Evolutionary conservation across 2,113 vertebrate genomes (phyloP).

Genomic region (Festucalex cinctus): DNA sequence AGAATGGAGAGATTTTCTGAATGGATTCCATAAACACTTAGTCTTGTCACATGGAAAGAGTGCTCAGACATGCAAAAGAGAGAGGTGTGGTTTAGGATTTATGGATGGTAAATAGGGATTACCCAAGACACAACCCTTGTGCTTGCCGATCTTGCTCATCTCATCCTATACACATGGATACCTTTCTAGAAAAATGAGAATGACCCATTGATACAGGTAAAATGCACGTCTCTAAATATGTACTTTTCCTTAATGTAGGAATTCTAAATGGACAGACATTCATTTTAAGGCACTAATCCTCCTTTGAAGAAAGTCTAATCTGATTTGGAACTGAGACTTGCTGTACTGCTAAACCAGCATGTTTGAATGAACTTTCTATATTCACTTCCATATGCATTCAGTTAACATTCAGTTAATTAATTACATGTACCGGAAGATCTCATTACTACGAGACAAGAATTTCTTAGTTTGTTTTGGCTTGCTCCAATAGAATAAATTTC

Average conservation of each 20-base stretch:
- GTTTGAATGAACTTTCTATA: slow-evolving; percentile 14
- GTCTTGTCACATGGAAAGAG: slow-evolving; percentile 2
- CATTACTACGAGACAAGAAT: too few species aligned
- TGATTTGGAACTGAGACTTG: slow-evolving; percentile 46
- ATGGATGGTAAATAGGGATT: slow-evolving; percentile 61
- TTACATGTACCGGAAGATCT: too few species aligned
- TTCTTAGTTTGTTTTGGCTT: neutral
- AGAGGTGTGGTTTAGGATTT: slow-evolving; percentile 38
- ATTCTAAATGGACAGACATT: slow-evolving; percentile 1
- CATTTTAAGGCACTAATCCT: slow-evolving; percentile 52
- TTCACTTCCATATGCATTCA: neutral
- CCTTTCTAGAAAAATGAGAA: slow-evolving; percentile 26
- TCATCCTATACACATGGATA: slow-evolving; percentile 7
- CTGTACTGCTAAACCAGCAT: slow-evolving; percentile 24
- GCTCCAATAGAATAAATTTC: neutral
- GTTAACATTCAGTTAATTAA: neutral
- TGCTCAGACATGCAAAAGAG: slow-evolving; percentile 45
- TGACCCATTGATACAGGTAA: slow-evolving; percentile 29
- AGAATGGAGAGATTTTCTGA: neutral
- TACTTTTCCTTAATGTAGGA: neutral
- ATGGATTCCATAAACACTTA: neutral
- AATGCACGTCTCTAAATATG: neutral
- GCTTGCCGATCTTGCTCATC: slow-evolving; percentile 5
- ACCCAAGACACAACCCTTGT: slow-evolving; percentile 17
- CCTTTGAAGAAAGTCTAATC: slow-evolving; percentile 39